Percentiles rank a stretch among this genome's conserved stretches.
These are phyloP conservation scores for Lasioglossum villosulum DNA, from an alignment of 2,888 invertebrate species.

Conservation along the genomic window DNA sequence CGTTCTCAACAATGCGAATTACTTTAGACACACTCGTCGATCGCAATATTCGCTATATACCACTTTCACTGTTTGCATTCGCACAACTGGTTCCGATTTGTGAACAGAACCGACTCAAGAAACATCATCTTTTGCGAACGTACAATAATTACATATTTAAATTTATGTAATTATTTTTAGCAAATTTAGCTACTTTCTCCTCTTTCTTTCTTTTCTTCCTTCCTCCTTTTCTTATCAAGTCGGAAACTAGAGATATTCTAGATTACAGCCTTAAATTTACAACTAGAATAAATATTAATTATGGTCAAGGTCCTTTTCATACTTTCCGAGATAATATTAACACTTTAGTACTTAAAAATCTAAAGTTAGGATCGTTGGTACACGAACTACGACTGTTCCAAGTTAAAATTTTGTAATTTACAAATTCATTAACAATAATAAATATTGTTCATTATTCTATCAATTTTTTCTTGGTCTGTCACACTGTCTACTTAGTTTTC, in stretches of 20 bases:
- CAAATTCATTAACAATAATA: background rate
- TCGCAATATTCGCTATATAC: conserved; percentile 24
- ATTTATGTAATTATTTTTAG: conserved; percentile 59
- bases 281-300: conserved; percentile 81
- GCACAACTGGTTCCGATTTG: conserved; percentile 19
- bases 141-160: conserved; percentile 26
- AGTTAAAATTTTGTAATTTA: background rate
- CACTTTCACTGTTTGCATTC: conserved; percentile 8
- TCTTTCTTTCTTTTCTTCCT: background rate
- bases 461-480: background rate
- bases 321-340: conserved; percentile 76
- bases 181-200: conserved; percentile 63
- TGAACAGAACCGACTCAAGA: conserved; percentile 32
- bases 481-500: background rate
- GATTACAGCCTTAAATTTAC: conserved; percentile 69
- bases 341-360: conserved; percentile 63
- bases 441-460: background rate
- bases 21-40: conserved; percentile 13
- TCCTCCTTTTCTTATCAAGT: conserved; percentile 52
- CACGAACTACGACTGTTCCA: conserved; percentile 45
- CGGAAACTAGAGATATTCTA: conserved; percentile 64
- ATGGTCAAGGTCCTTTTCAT: conserved; percentile 74
- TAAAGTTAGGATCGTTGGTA: conserved; percentile 74
- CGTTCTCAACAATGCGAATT: conserved; percentile 67
- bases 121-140: conserved; percentile 17